These are phyloP conservation scores for Chloebia gouldiae DNA, from an alignment of 2,113 vertebrate species.

Conservation along the genomic window DNA sequence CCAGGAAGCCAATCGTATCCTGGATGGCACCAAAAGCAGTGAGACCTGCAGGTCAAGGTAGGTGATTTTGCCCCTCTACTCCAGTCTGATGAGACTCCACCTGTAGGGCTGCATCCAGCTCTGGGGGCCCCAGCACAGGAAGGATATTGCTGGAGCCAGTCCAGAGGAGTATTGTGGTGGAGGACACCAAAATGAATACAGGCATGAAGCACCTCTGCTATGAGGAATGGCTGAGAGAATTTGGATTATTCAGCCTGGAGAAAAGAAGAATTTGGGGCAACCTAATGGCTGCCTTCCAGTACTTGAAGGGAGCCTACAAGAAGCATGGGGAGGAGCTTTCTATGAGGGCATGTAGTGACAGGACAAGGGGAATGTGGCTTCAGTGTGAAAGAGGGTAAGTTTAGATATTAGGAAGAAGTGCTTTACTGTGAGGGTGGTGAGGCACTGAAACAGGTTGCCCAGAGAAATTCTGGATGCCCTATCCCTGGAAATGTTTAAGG, in stretches of 20 bases:
- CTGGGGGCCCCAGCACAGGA: neutral
- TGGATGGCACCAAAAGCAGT: neutral
- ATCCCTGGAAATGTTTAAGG: neutral
- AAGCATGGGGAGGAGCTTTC: neutral
- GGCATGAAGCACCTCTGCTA: neutral
- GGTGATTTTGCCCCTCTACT: neutral
- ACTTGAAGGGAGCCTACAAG: neutral
- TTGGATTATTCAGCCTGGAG: neutral
- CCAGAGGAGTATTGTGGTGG: neutral
- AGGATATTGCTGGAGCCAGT: neutral
- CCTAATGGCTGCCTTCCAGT: neutral
- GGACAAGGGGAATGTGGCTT: neutral
- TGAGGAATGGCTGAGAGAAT: neutral
- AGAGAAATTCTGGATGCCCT: neutral
- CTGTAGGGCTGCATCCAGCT: neutral
- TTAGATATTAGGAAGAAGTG: neutral
- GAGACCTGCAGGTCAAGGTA: neutral
- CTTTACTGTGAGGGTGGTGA: neutral
- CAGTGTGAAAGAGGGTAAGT: neutral
- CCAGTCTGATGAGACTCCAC: neutral
- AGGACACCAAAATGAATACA: neutral
- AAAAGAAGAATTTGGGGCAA: neutral
- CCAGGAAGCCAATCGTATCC: neutral
- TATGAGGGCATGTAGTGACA: neutral
- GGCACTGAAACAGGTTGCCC: neutral